Conservation (phyloP, 2,113 vertebrate genomes). For the Pontoporia blainvillei region DNA sequence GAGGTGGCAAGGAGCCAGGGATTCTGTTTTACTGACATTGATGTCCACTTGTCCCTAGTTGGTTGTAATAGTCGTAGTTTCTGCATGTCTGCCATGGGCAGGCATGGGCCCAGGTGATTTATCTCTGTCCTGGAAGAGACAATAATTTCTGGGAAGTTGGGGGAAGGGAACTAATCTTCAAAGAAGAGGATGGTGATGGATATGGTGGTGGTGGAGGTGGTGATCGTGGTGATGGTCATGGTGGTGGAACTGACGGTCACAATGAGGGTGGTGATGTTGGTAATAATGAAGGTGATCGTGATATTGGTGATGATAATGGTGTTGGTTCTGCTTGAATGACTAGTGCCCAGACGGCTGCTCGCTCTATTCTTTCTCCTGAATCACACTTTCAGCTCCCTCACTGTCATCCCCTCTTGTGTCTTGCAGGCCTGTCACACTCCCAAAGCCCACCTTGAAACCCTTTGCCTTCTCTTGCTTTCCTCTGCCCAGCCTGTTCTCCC, state of each 20-base stretch:
- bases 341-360: neutral
- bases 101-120: neutral
- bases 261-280: too few species aligned
- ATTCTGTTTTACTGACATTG: neutral
- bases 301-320: too few species aligned
- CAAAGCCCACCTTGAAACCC: neutral
- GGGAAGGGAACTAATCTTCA: neutral
- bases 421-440: neutral
- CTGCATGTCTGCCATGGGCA: neutral
- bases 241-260: fast-evolving
- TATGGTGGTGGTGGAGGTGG: too few species aligned
- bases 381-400: neutral
- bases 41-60: neutral
- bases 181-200: neutral
- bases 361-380: neutral
- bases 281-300: neutral
- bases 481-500: neutral
- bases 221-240: too few species aligned
- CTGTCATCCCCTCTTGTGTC: neutral
- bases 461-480: neutral
- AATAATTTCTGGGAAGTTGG: neutral
- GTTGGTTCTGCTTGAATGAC: neutral
- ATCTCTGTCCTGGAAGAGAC: neutral
- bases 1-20: neutral
- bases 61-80: neutral